Base-by-base conservation (phyloP, 2,113 vertebrate species). In the Planiliza haematocheilus region DNA sequence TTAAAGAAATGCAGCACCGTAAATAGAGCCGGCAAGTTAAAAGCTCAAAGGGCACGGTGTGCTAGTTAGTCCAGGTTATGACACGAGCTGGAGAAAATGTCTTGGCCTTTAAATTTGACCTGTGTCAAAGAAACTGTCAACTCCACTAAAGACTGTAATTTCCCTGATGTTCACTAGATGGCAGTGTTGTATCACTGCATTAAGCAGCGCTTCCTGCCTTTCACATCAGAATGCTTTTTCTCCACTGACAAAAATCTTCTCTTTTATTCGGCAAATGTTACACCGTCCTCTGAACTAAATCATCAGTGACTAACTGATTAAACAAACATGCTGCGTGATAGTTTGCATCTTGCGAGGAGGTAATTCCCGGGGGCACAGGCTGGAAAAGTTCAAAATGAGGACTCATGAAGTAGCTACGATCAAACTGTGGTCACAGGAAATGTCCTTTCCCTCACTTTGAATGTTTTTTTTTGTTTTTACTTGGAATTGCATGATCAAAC, bases 91-190 rank as follows among this genome's bases (percentile, higher is more conserved):
- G 24, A 30, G 24, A 30, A 30, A 30, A 30, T 30, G 24, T 30
- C 24, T 5, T 5, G 24, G 24, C 24, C 24, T 30, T 30, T 30
- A 30, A 30, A 30, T 30, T 30, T 30, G 24, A 30, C 24, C 24
- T 30, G 24, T 30, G 24, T 30, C 24, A 30, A 5, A 30, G 24
- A 30, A 30, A 30, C 24, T 30, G 24, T 30, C 12, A 10, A 12
- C 21, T 24, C 24, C 12, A 7, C 16, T 21, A n/a, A 41, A 50
- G 20, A 13, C 12, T 66, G 61, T 52, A n/a, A 59, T 42, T 41
- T 34, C 21, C 5, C 5, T 10, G 0, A 17, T 13, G 12, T 10
- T 17, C 84, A 83, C 71, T 73, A 81, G 87, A 67, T 85, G 84
- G 74, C 65, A 75, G 62, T 74, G 66, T 34, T 82, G 76, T n/a